Evolutionary conservation across 2,113 vertebrate genomes (phyloP).

Genomic region (Gallinago paraguaiae): DNA sequence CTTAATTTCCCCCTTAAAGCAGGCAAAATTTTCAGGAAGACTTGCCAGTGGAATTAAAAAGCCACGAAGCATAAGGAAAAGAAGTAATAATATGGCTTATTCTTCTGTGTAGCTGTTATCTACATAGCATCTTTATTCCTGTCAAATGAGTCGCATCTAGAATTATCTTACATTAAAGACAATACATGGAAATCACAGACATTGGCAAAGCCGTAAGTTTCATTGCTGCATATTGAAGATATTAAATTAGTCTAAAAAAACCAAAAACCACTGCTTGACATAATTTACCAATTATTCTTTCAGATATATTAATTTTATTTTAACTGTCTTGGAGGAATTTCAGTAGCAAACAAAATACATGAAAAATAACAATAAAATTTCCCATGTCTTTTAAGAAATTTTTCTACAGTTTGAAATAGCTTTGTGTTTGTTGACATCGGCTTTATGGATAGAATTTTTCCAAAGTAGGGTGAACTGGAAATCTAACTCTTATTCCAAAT

Average conservation of each 20-base stretch:
- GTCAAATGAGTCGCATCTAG: background rate
- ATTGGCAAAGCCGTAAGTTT: background rate
- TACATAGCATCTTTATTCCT: background rate
- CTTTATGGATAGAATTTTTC: background rate
- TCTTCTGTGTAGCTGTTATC: background rate
- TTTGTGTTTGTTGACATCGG: fast-evolving
- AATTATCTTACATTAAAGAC: background rate
- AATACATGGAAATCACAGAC: background rate
- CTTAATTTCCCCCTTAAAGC: fast-evolving
- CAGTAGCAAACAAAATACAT: background rate
- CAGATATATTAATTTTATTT: background rate
- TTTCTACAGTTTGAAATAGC: background rate
- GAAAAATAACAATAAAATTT: background rate
- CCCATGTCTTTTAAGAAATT: background rate
- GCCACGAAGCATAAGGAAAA: background rate
- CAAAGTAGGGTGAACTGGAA: fast-evolving
- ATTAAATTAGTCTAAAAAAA: background rate
- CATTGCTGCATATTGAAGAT: background rate
- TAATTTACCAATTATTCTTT: background rate
- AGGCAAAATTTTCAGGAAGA: background rate
- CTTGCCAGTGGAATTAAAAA: background rate
- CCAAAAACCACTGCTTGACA: background rate
- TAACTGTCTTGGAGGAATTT: background rate
- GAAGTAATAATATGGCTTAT: background rate
- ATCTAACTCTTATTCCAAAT: background rate